A percentile compares a stretch with the other conserved stretches of the same genome.
These are phyloP conservation scores for Anniella stebbinsi DNA, from an alignment of 2,797 vertebrate species.

Conservation along the genomic window DNA sequence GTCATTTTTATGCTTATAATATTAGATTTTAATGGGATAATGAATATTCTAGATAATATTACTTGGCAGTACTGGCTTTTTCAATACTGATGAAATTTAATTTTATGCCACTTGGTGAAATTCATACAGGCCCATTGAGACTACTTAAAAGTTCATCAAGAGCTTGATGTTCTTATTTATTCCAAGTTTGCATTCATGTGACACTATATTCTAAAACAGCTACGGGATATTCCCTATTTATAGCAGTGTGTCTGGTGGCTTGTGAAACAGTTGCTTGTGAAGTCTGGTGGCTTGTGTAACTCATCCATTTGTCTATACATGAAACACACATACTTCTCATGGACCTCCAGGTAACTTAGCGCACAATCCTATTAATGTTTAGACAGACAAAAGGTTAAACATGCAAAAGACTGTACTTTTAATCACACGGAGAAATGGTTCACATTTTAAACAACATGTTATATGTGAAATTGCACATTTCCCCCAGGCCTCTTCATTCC, in stretches of 20 bases:
- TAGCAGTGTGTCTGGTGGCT: background rate
- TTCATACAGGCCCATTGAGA: background rate
- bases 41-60: constrained; percentile 27
- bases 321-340: background rate
- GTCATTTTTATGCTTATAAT: background rate
- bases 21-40: background rate
- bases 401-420: no score
- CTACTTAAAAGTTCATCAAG: background rate
- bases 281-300: background rate
- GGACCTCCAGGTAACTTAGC: background rate
- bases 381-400: background rate
- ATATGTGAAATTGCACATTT: background rate
- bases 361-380: no score
- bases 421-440: no score
- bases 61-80: constrained; percentile 35
- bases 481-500: background rate
- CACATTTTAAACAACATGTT: background rate
- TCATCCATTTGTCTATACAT: background rate
- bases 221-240: background rate
- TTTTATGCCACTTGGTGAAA: constrained; percentile 43
- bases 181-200: background rate
- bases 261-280: background rate
- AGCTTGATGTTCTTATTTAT: background rate
- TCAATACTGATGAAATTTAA: background rate
- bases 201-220: constrained; percentile 8